phyloP scores from a whole-genome alignment of 2,113 vertebrate species.

The Sardina pilchardus region DNA sequence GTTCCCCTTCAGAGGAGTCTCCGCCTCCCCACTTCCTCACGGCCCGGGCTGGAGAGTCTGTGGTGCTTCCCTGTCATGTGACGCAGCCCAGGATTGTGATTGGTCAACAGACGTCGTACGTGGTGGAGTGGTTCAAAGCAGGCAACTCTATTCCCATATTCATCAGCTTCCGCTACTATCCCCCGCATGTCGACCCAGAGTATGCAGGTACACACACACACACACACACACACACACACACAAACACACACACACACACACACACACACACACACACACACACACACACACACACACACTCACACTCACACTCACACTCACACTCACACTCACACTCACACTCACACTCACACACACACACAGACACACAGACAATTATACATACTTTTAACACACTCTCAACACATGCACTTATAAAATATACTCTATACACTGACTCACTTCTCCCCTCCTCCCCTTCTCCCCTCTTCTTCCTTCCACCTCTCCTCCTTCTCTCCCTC shows the following conservation, averaged over 20 bases:
- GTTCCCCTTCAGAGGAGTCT: neutral
- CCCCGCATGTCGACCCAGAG: slow-evolving; percentile 95
- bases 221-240: neutral
- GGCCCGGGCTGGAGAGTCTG: slow-evolving; percentile 89
- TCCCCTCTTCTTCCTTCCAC: neutral
- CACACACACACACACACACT: neutral
- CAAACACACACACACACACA: slow-evolving; percentile 6
- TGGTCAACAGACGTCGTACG: slow-evolving; percentile 85
- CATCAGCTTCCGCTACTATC: slow-evolving; percentile 99
- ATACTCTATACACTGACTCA: neutral
- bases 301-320: neutral
- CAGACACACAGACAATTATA: neutral
- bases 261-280: neutral
- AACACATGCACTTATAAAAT: no score
- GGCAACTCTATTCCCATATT: slow-evolving; percentile 98
- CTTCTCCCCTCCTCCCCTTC: neutral
- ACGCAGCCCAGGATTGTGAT: slow-evolving; percentile 83
- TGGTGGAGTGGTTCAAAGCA: slow-evolving; percentile 99
- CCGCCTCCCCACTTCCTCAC: slow-evolving; percentile 91
- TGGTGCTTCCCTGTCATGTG: slow-evolving; percentile 95
- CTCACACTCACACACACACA: neutral
- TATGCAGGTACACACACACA: slow-evolving; percentile 82
- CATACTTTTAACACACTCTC: no score
- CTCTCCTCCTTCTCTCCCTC: neutral
- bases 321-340: neutral